A percentile compares a stretch with the other conserved stretches of the same genome.
Conservation (phyloP, 1,140 invertebrate species). For the Brachionus rubens region DNA sequence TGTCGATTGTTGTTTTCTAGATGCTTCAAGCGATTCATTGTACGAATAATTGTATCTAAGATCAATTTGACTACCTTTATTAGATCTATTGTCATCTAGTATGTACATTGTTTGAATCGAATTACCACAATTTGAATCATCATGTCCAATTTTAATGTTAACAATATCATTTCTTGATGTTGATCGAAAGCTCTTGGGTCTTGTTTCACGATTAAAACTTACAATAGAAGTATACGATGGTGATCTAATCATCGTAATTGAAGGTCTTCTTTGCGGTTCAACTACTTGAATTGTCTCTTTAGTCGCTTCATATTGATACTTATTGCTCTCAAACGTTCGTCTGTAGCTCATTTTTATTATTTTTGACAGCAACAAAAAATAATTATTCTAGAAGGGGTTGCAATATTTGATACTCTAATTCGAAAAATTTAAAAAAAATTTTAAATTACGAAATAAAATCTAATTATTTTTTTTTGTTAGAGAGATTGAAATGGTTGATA, state of each 20-base stretch:
- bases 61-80: not conserved
- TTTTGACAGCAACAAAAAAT: too few species aligned
- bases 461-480: constrained; percentile 5
- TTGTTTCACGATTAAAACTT: not conserved
- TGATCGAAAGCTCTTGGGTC: constrained; percentile 5
- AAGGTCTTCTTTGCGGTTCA: not conserved
- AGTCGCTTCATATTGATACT: not conserved
- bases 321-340: not conserved
- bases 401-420: not conserved
- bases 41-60: constrained; percentile 4
- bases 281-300: not conserved
- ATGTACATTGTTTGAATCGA: not conserved
- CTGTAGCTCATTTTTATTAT: constrained; percentile 27
- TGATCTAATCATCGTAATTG: not conserved
- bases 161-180: not conserved
- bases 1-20: not conserved
- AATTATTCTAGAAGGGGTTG: too few species aligned
- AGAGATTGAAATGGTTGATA: not conserved
- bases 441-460: constrained; percentile 20
- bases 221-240: not conserved
- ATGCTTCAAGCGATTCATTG: not conserved
- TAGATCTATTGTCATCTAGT: not conserved
- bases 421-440: not conserved
- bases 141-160: constrained; percentile 19
- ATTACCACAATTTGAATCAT: not conserved